These are phyloP conservation scores for Apantesis nais DNA, from an alignment of 2,888 invertebrate species.

Conservation along the genomic window DNA sequence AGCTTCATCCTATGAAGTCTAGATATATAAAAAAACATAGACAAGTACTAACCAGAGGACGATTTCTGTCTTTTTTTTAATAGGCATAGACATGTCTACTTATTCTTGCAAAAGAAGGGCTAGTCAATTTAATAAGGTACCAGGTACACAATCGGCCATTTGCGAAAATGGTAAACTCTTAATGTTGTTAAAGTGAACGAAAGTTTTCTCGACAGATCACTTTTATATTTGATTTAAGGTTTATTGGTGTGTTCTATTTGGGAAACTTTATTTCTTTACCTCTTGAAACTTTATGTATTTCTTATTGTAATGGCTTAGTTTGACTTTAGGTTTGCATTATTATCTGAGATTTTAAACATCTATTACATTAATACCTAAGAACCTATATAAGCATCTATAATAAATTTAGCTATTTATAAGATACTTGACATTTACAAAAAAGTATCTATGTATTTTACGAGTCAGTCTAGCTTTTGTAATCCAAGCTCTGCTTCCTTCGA, in stretches of 20 bases:
- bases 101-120: background rate
- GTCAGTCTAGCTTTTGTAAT: too few relatives aligned
- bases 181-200: constrained; percentile 38
- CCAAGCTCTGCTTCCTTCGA: too few relatives aligned
- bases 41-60: background rate
- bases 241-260: constrained; percentile 32
- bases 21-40: background rate
- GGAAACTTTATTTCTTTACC: constrained; percentile 28
- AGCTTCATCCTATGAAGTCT: background rate
- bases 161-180: constrained; percentile 41
- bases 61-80: background rate
- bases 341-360: too few relatives aligned
- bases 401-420: too few relatives aligned
- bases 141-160: constrained; percentile 35
- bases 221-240: constrained; percentile 44
- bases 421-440: too few relatives aligned
- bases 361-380: too few relatives aligned
- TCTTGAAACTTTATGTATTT: constrained; percentile 14
- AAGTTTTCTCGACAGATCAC: constrained; percentile 43
- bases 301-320: constrained; percentile 8
- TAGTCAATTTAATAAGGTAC: constrained; percentile 20
- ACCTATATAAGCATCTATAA: too few relatives aligned
- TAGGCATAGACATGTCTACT: too few relatives aligned
- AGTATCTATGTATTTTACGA: too few relatives aligned
- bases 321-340: too few relatives aligned